Base-by-base conservation (phyloP, 2,888 invertebrate genomes). In the Tillus elongatus region DNA sequence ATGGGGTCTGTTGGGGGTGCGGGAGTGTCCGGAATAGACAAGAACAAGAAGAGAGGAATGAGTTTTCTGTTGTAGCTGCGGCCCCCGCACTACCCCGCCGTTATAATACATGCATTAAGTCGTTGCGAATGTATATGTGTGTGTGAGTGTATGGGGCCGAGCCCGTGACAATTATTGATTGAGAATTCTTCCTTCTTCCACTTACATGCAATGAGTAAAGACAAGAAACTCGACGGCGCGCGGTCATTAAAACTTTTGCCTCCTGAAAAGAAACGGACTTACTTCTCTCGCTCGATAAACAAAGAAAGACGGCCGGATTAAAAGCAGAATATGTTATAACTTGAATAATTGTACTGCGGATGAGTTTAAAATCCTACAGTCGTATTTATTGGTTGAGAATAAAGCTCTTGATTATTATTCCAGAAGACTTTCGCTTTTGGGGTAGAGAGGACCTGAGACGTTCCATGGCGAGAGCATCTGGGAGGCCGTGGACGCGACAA, bases 151-250 rank as follows among this genome's bases (percentile, higher is more conserved):
- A n/a, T 33, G 34, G 35, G 45, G 52, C 52, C 56, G 52, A 51
- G 49, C 53, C 73, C 74, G 74, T 74, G 74, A 75, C 74, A 75
- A 75, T 75, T 75, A 75, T 75, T 73, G 74, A 75, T 75, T 75
- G 74, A 73, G 73, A 73, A 74, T 74, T 74, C 74, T 73, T 74
- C 73, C 73, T 72, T 60, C 58, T 58, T 60, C 58, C 53, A 54
- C 60, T 59, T 59, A 57, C 58, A 61, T 60, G 58, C 58, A 61
- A 60, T 57, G 57, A 58, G 60, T 52, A 60, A 60, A 60, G 58
- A 60, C 59, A 60, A 39, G 41, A 32, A 42, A 36, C 36, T 14
- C 30, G 13, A 11, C 12, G 39, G 16, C 50, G 54, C 51, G 49
- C 57, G 60, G 63, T 64, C 63, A 64, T 64, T 64, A 64, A 64